Percentiles rank a stretch among this genome's conserved stretches.
Evolutionary conservation across 2,113 vertebrate species (phyloP).

Genomic region (Trichechus manatus): DNA sequence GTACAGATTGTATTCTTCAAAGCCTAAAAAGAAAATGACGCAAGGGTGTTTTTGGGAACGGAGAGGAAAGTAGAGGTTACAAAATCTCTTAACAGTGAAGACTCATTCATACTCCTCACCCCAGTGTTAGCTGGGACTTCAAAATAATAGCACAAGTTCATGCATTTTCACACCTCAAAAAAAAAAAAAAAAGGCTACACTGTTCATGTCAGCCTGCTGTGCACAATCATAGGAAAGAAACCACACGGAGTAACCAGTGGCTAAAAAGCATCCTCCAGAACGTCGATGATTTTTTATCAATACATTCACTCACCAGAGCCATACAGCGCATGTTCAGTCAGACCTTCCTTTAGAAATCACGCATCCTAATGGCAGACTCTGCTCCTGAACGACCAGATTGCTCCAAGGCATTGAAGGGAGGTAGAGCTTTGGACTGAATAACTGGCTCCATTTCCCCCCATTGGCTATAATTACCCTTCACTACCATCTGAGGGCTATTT

Average conservation of each 20-base stretch:
- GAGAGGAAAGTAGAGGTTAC: neutral
- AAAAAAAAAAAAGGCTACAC: neutral
- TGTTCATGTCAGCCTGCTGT: constrained; percentile 13
- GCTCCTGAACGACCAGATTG: constrained; percentile 9
- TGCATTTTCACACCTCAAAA: constrained; percentile 57
- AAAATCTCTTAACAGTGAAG: neutral
- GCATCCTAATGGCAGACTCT: neutral
- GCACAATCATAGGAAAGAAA: constrained; percentile 13
- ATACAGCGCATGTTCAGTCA: neutral
- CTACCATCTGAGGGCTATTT: constrained; percentile 44
- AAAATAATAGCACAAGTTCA: constrained; percentile 59
- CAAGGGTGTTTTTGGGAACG: neutral
- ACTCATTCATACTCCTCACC: neutral
- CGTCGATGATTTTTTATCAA: neutral
- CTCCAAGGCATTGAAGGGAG: neutral
- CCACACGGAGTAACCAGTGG: neutral
- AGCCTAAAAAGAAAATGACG: neutral
- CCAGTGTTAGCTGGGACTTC: neutral
- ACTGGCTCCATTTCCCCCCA: neutral
- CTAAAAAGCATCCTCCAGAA: constrained; percentile 5
- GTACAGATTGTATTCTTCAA: neutral
- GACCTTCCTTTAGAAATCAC: neutral
- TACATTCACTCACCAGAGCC: neutral
- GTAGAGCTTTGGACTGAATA: neutral
- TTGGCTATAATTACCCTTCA: constrained; percentile 47